Percentiles rank a stretch among this genome's conserved stretches.
phyloP scores from a whole-genome alignment of 2,888 invertebrate species.

The Arge pagana region DNA sequence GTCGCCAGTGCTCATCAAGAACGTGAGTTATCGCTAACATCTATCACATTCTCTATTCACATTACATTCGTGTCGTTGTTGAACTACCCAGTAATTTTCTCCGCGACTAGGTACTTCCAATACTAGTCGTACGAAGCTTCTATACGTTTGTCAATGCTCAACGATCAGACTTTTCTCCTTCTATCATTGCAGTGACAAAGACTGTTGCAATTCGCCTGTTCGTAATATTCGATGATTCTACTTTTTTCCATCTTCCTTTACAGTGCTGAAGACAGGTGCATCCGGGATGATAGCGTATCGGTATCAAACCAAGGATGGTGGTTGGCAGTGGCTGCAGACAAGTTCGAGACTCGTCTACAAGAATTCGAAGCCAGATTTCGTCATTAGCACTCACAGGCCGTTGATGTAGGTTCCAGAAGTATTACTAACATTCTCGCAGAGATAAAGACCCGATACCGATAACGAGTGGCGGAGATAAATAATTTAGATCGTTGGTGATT shows the following conservation, averaged over 20 bases:
- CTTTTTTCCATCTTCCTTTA: conserved; percentile 44
- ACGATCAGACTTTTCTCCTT: neutral
- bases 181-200: neutral
- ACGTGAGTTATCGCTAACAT: no score
- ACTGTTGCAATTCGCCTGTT: neutral
- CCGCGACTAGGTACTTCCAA: neutral
- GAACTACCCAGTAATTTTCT: neutral
- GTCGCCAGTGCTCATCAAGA: conserved; percentile 99
- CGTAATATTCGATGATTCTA: neutral
- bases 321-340: conserved; percentile 99
- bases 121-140: neutral
- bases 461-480: no score
- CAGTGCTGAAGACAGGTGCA: conserved; percentile 98
- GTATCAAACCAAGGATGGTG: conserved; percentile 90
- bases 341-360: conserved; percentile 97
- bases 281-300: conserved; percentile 99
- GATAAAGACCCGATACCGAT: no score
- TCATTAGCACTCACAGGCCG: conserved; percentile 97
- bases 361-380: conserved; percentile 99
- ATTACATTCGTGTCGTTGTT: no score
- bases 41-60: no score
- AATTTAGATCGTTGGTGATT: neutral
- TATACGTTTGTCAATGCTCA: neutral
- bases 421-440: no score
- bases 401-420: conserved; percentile 97